phyloP scores from a whole-genome alignment of 2,888 invertebrate species.

The Oscheius sp. region DNA sequence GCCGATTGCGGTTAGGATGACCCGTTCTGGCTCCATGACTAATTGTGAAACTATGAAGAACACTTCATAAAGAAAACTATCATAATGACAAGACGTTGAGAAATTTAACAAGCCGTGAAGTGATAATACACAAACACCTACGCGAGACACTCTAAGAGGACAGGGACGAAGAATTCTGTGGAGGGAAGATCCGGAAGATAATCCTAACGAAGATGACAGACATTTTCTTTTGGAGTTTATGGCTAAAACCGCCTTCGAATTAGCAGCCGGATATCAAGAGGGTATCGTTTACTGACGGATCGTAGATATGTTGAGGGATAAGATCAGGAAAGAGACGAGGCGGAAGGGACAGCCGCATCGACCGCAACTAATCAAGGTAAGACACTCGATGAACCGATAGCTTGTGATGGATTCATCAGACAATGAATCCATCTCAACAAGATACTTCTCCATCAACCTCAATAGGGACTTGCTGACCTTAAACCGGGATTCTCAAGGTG shows the following conservation, averaged over 20 bases:
- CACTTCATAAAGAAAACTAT: not conserved
- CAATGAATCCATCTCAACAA: too few species aligned
- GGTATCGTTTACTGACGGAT: slow-evolving; percentile 20
- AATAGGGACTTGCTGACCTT: too few species aligned
- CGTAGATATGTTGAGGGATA: slow-evolving; percentile 3
- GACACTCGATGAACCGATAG: not conserved
- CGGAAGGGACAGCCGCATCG: slow-evolving; percentile 23
- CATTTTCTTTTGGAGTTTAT: slow-evolving; percentile 19
- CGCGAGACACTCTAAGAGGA: not conserved
- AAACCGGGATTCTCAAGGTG: too few species aligned
- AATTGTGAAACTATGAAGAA: slow-evolving; percentile 17
- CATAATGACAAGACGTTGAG: too few species aligned
- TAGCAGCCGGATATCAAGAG: slow-evolving; percentile 5
- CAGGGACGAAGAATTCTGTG: not conserved
- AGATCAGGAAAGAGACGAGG: slow-evolving; percentile 6
- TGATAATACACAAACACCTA: not conserved
- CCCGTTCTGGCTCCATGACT: slow-evolving; percentile 19
- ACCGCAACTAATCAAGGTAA: slow-evolving; percentile 17
- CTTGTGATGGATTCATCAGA: too few species aligned
- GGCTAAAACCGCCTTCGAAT: slow-evolving; percentile 15
- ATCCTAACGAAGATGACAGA: not conserved
- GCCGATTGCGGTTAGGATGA: not conserved
- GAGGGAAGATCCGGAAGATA: not conserved
- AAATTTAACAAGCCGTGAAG: too few species aligned
- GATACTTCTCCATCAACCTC: too few species aligned